Conservation (phyloP, 2,888 invertebrate species). For the Epinotia ramella region DNA sequence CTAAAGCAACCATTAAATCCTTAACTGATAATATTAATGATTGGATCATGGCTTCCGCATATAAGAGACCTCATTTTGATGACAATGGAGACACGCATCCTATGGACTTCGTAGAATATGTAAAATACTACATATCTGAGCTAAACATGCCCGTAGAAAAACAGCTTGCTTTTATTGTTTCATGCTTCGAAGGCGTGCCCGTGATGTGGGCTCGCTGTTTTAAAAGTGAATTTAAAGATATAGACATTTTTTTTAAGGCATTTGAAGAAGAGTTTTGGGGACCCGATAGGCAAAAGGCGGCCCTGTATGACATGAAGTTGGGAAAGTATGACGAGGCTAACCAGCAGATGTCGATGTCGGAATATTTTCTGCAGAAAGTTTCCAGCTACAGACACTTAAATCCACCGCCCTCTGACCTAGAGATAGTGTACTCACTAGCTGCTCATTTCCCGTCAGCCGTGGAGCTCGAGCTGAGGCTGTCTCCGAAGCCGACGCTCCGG, state of each 20-base stretch:
- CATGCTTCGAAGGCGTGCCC: constrained; percentile 78
- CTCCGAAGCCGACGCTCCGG: constrained; percentile 78
- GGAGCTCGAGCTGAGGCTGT: constrained; percentile 77
- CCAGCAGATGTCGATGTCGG: constrained; percentile 75
- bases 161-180: constrained; percentile 75
- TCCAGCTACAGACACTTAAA: constrained; percentile 77
- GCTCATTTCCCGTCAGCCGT: constrained; percentile 80
- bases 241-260: constrained; percentile 70
- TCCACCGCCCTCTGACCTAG: constrained; percentile 80
- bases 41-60: constrained; percentile 75
- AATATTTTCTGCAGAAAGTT: constrained; percentile 80
- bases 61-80: constrained; percentile 77
- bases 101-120: constrained; percentile 78
- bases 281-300: constrained; percentile 75
- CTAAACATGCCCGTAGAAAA: constrained; percentile 72
- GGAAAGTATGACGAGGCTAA: constrained; percentile 76
- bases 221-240: constrained; percentile 71
- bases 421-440: constrained; percentile 79
- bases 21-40: constrained; percentile 74
- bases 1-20: constrained; percentile 62
- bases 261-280: constrained; percentile 82
- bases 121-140: constrained; percentile 77
- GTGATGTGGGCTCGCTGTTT: constrained; percentile 82
- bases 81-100: constrained; percentile 77
- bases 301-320: constrained; percentile 78